Conservation (phyloP, 1,140 invertebrate genomes). For the Drosophila serrata region DNA sequence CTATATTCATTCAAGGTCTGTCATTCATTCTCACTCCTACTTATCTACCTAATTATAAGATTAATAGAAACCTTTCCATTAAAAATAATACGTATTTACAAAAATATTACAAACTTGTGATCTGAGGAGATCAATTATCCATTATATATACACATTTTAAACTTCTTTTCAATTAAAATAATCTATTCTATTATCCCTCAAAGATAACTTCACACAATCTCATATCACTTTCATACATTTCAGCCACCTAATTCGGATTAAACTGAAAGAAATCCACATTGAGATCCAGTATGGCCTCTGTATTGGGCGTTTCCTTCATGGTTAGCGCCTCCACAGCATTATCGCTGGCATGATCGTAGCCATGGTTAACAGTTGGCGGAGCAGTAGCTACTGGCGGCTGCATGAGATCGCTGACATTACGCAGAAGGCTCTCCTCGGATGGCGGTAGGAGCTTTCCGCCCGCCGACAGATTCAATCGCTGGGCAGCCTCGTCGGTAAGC, state of each 20-base stretch:
- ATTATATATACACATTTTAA: not conserved
- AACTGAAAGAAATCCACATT: conserved; percentile 82
- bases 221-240: not conserved
- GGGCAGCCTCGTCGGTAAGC: conserved; percentile 80
- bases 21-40: not conserved
- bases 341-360: conserved; percentile 82
- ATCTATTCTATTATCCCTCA: not conserved
- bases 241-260: conserved; percentile 61
- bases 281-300: conserved; percentile 69
- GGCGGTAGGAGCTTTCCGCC: conserved; percentile 79
- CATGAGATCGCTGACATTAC: conserved; percentile 79
- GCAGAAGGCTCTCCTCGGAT: conserved; percentile 78
- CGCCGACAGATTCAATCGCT: conserved; percentile 77
- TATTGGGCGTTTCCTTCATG: conserved; percentile 72
- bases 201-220: not conserved
- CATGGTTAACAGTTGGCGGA: conserved; percentile 49
- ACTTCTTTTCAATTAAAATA: not conserved
- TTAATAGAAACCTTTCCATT: not conserved
- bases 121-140: not conserved
- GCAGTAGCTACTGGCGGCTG: conserved; percentile 68
- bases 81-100: not conserved
- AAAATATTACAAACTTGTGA: not conserved
- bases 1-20: not conserved
- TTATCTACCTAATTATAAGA: not conserved
- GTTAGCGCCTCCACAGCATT: conserved; percentile 81